Base-by-base conservation (phyloP, 2,113 vertebrate genomes). In the Fregata magnificens region DNA sequence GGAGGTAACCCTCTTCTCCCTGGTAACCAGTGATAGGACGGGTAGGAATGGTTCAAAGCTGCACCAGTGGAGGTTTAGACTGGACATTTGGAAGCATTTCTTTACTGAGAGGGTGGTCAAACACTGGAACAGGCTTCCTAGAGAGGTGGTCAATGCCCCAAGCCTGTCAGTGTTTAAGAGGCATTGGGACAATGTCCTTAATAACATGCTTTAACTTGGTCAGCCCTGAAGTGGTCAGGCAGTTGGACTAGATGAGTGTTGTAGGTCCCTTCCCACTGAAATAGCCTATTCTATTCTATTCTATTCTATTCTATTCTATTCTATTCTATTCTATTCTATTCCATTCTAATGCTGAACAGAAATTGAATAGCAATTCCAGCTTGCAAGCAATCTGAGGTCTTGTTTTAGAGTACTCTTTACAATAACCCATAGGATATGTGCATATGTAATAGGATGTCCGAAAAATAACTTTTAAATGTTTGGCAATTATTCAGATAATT, bases 401-500 rank as follows among this genome's bases (percentile, higher is more conserved):
- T 55, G 24, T 47, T 91, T 81, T 86, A 91, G 16, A 62, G 63
- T 55, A 56, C 31, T 40, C 66, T 93, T 88, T 93, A 55, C 26
- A 82, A 28, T 76, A 87, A 83, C 32, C 89, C 50, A 62, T 0
- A 82, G 58, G 56, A 77, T 90, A 88, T 21, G 16, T 73, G 55
- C 53, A 87, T 52, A 81, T 56, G 44, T 69, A 95, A 82, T 42
- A 69, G 32, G 36, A 80, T 56, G 73, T 59, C 59, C 94, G 69
- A 78, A 77, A 80, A 82, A 93, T 55, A 34, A 74, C 66, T 95
- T 90, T 45, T 13, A 93, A 70, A 67, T 58, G 28, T 82, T 84
- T 94, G 74, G 65, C 62, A 95, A 73, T 93, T 95, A 86, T 85
- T 86, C 82, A 95, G 79, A 53, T 65, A 89, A 77, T 47, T 90